phyloP scores from a whole-genome alignment of 2,797 vertebrate species.

The Falco concolor region DNA sequence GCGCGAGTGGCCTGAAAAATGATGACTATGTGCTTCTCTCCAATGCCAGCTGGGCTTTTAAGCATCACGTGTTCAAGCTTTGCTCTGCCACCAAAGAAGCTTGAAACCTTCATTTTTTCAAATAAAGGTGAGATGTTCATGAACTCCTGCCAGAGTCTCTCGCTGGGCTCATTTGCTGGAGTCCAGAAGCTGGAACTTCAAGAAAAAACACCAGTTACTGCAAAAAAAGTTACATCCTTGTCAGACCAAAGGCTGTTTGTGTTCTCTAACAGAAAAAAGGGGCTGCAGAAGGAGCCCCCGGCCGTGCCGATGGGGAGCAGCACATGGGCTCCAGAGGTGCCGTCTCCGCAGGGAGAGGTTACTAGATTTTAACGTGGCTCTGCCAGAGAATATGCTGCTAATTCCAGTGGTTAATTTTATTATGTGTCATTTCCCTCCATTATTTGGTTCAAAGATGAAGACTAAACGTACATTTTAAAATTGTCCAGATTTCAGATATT shows the following conservation, averaged over 20 bases:
- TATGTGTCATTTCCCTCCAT: conserved; percentile 27
- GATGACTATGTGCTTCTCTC: not conserved
- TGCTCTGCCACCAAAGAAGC: not conserved
- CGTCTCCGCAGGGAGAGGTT: not conserved
- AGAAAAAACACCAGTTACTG: not conserved
- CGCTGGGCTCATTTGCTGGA: not conserved
- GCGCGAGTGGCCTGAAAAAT: not conserved
- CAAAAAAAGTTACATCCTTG: not conserved
- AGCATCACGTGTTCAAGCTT: not conserved
- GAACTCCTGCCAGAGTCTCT: not conserved
- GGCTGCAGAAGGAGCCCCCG: not conserved
- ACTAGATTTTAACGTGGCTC: not conserved
- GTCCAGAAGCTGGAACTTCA: not conserved
- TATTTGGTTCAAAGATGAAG: conserved; percentile 57
- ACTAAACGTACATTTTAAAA: conserved; percentile 34
- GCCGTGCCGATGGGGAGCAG: fast-evolving
- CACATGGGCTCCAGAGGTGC: not conserved
- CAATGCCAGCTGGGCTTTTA: not conserved
- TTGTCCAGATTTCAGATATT: conserved; percentile 15
- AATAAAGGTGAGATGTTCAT: not conserved
- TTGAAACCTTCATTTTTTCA: not conserved
- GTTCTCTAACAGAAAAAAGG: not conserved
- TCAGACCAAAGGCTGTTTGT: not conserved
- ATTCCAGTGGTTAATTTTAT: conserved; percentile 54
- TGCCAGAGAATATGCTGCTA: not conserved